A percentile compares a stretch with the other conserved stretches of the same genome.
These are phyloP conservation scores for Neelides sp. DNA, from an alignment of 1,140 invertebrate genomes.

Conservation along the genomic window DNA sequence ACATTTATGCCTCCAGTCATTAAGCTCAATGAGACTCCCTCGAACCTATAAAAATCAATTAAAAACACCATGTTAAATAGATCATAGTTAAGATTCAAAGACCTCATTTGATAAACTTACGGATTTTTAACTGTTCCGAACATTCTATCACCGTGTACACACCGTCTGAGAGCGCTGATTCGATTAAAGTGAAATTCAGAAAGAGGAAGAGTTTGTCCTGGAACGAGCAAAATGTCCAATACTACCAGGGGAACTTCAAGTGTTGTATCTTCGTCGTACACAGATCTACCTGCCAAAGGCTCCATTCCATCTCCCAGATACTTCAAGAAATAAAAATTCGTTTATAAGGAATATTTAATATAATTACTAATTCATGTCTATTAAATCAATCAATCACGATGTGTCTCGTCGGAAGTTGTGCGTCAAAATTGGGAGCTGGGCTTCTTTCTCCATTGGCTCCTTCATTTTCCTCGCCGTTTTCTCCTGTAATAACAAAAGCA, in stretches of 20 bases:
- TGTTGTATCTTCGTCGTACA: conserved; percentile 43
- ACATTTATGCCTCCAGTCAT: conserved; percentile 9
- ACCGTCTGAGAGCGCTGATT: conserved; percentile 45
- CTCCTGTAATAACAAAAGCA: no score
- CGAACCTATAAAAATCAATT: conserved; percentile 10
- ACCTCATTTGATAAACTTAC: conserved; percentile 15
- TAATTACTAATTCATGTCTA: neutral
- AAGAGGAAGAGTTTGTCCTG: conserved; percentile 58
- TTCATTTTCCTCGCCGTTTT: neutral
- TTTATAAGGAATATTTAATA: neutral
- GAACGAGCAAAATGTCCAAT: conserved; percentile 50
- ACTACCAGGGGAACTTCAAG: conserved; percentile 46
- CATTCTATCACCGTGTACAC: conserved; percentile 44
- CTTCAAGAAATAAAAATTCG: conserved; percentile 34
- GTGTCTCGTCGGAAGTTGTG: conserved; percentile 22
- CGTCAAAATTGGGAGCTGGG: conserved; percentile 10
- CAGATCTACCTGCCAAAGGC: conserved; percentile 47
- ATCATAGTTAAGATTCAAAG: conserved; percentile 5
- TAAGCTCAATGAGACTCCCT: no score
- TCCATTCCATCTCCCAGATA: conserved; percentile 51
- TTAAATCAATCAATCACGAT: no score
- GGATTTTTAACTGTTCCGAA: conserved; percentile 46
- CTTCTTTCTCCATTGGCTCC: neutral
- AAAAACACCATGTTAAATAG: conserved; percentile 2
- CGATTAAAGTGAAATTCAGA: conserved; percentile 45